A percentile compares a stretch with the other conserved stretches of the same genome.
phyloP scores from a whole-genome alignment of 2,113 vertebrate genomes.

The Limanda limanda region DNA sequence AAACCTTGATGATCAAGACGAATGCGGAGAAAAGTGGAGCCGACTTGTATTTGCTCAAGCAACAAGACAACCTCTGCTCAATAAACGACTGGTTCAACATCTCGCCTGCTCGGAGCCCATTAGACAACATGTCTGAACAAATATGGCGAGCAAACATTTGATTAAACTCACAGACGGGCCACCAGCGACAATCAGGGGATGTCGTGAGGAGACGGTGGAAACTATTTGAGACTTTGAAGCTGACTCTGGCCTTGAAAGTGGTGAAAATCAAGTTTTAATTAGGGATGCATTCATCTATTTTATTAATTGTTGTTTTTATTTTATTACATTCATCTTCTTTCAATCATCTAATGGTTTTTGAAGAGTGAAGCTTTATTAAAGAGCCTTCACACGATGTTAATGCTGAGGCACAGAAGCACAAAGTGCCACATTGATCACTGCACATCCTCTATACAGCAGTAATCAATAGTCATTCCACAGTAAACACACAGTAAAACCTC shows the following conservation, averaged over 20 bases:
- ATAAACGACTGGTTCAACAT: background rate
- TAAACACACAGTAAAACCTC: background rate
- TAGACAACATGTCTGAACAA: slow-evolving; percentile 26
- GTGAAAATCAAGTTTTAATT: no score
- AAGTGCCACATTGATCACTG: background rate
- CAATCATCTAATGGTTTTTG: no score
- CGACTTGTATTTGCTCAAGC: background rate
- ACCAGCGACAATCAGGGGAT: background rate
- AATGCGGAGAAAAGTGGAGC: background rate
- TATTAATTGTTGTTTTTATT: no score
- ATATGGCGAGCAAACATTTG: slow-evolving; percentile 8
- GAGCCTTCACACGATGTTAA: no score
- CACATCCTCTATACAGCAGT: background rate
- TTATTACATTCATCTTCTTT: no score
- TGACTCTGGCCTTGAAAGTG: no score
- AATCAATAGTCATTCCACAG: background rate
- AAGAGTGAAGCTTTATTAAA: background rate
- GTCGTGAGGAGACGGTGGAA: background rate
- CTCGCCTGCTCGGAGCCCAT: background rate
- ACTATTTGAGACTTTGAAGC: background rate
- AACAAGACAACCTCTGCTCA: slow-evolving; percentile 7
- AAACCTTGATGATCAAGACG: no score
- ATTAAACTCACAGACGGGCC: background rate
- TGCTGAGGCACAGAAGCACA: background rate
- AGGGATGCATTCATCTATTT: no score